These are phyloP conservation scores for Gibbula magus DNA, from an alignment of 2,888 invertebrate genomes.

Conservation along the genomic window DNA sequence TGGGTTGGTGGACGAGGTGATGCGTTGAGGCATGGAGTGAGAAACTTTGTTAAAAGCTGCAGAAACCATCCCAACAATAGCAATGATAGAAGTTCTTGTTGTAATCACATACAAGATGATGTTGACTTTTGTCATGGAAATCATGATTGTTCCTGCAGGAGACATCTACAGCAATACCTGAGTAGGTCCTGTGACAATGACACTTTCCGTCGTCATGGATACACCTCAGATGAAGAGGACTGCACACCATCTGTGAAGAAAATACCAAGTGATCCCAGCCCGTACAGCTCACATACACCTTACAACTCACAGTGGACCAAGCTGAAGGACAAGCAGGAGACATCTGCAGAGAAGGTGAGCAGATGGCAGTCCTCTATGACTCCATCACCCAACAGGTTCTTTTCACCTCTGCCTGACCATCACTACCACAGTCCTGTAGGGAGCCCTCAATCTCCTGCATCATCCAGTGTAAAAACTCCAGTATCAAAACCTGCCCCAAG, in stretches of 20 bases:
- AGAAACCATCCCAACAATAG: not conserved
- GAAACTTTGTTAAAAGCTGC: not conserved
- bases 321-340: slow-evolving; percentile 2
- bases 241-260: not conserved
- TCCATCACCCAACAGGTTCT: not conserved
- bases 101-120: not conserved
- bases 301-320: not conserved
- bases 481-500: not conserved
- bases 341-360: not conserved
- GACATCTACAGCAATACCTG: not conserved
- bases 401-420: not conserved
- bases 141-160: not conserved
- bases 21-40: not conserved
- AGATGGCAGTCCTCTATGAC: not conserved
- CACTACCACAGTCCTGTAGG: not conserved
- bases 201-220: not conserved
- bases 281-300: not conserved
- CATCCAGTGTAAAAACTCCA: not conserved
- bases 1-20: not conserved
- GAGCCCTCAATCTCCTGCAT: not conserved
- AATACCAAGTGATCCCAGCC: not conserved
- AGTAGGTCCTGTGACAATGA: not conserved
- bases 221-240: not conserved
- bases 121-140: not conserved
- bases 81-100: not conserved